phyloP scores from a whole-genome alignment of 2,888 invertebrate genomes.

The Nymphalis urticae region DNA sequence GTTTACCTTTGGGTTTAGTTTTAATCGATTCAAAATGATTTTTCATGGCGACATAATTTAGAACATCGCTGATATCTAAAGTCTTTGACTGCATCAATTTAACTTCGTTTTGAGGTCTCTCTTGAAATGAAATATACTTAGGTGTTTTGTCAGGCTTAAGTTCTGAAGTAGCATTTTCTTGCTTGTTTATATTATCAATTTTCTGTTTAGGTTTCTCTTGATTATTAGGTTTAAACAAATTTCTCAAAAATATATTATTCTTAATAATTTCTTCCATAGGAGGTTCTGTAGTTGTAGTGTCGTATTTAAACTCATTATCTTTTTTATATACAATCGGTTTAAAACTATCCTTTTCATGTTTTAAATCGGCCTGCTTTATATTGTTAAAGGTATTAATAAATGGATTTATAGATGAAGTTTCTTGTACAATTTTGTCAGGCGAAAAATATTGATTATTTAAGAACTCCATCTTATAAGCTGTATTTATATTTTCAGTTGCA shows the following conservation, averaged over 20 bases:
- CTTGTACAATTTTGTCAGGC: neutral
- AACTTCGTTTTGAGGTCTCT: slow-evolving; percentile 56
- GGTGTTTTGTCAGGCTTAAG: slow-evolving; percentile 54
- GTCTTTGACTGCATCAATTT: slow-evolving; percentile 56
- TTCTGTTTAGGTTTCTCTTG: slow-evolving; percentile 42
- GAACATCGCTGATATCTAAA: slow-evolving; percentile 60
- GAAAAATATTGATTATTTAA: slow-evolving; percentile 10
- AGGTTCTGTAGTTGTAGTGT: slow-evolving; percentile 41
- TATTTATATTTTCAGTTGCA: slow-evolving; percentile 22
- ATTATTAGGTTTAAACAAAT: slow-evolving; percentile 51
- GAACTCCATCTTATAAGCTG: slow-evolving; percentile 7
- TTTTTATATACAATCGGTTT: slow-evolving; percentile 38
- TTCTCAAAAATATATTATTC: slow-evolving; percentile 68
- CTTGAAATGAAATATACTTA: slow-evolving; percentile 53
- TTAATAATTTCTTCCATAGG: slow-evolving; percentile 53
- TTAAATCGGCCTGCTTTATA: slow-evolving; percentile 40
- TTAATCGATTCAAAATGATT: slow-evolving; percentile 70
- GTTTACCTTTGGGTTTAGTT: slow-evolving; percentile 56
- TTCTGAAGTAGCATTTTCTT: slow-evolving; percentile 47
- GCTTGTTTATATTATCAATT: slow-evolving; percentile 21
- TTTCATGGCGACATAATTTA: slow-evolving; percentile 65
- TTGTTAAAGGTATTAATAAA: slow-evolving; percentile 3
- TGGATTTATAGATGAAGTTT: slow-evolving; percentile 16
- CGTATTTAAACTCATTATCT: slow-evolving; percentile 30
- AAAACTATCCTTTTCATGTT: slow-evolving; percentile 37